phyloP scores from a whole-genome alignment of 1,140 invertebrate genomes.

The Brachionus manjavacas region DNA sequence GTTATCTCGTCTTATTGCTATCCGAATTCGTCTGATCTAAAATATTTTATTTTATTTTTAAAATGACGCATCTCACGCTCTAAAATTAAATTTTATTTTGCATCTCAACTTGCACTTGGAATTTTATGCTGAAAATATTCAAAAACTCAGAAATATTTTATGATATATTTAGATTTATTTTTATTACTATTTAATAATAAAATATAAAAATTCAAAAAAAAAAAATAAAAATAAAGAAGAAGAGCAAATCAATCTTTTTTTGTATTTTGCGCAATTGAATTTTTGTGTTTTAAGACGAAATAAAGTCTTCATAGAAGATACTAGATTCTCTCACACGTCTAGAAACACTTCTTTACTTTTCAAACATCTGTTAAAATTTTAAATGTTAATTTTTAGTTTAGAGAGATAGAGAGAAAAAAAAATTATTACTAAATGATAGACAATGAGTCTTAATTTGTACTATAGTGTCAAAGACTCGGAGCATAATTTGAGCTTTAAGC shows the following conservation, averaged over 20 bases:
- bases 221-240: not conserved
- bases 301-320: not conserved
- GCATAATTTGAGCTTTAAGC: not conserved
- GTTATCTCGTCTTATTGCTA: not conserved
- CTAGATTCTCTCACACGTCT: not conserved
- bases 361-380: not conserved
- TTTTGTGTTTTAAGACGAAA: not conserved
- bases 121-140: conserved; percentile 13
- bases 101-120: not conserved
- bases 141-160: not conserved
- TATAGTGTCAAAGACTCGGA: conserved; percentile 19
- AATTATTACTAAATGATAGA: not conserved
- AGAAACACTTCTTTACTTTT: not conserved
- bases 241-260: not conserved
- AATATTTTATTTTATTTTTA: no score
- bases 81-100: conserved; percentile 16
- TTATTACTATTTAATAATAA: not conserved
- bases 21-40: not conserved
- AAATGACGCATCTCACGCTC: not conserved
- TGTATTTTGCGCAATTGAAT: not conserved
- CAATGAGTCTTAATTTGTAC: conserved; percentile 16
- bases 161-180: not conserved
- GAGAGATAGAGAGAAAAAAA: not conserved
- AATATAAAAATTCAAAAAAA: not conserved
- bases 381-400: not conserved